Base-by-base conservation (phyloP, 2,888 invertebrate genomes). In the Rotaria magnacalcarata region DNA sequence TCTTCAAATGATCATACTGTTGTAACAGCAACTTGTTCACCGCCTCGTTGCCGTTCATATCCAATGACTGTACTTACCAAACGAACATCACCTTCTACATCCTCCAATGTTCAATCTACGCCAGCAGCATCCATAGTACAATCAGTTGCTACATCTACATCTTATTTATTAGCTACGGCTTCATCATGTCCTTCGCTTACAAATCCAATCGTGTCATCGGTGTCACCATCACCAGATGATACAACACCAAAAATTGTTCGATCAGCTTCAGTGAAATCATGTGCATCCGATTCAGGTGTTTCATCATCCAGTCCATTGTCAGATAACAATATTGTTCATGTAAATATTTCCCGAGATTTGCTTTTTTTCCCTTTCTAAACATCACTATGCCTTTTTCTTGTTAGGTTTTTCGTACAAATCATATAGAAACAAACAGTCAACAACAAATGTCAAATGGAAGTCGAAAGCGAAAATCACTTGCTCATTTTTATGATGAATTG, bases 221-320 rank as follows among this genome's bases (percentile, higher is more conserved):
- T 47, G n/a, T 80, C 80, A 10, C 47, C 80, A 80, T 47, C 80
- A 47, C 80, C 47, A 14, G 80, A 80, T 80, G 67, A 67, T 34
- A 67, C 19, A 19, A 14, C n/a, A 80, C 80, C 80, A 47, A 84
- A 84, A 54, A 60, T 58, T 14, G 58, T 54, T 58, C 56, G 84
- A n/a, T 84, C 86, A 19, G 34, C 84, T 34, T 86, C 86, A 14
- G 84, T 86, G 0, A 86, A 86, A 86, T 85, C 85, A 50, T 52
- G 54, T 74, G 85, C 67, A 41, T 84, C 47, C 11, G 86, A 86
- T 47, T 84, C 58, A 21, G 84, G 84, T 43, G 75, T 86, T 67
- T 24, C 56, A n/a, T 86, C 86, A 11, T 58, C 84, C 21, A 84
- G 58, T 34, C 85, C 85, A 19, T 85, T 54, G 50, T 86, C 86